Evolutionary conservation across 2,797 vertebrate genomes (phyloP).

Genomic region (Poeciliopsis paucimaculata): DNA sequence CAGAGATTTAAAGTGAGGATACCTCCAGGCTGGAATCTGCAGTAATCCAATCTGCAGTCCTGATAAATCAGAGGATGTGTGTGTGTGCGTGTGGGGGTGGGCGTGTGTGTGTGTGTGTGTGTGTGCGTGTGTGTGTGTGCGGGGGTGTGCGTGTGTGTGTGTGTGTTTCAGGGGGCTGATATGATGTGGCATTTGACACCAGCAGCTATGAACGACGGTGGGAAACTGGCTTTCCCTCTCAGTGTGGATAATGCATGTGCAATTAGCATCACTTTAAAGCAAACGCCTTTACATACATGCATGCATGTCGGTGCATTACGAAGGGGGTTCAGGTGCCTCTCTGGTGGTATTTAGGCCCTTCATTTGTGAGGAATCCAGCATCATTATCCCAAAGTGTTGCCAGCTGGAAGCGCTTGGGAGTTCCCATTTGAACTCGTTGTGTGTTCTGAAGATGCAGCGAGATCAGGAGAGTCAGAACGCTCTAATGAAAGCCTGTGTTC

Average conservation of each 20-base stretch:
- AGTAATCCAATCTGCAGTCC: constrained; percentile 64
- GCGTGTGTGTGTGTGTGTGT: neutral
- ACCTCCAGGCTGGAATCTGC: constrained; percentile 62
- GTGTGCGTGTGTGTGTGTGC: constrained; percentile 49
- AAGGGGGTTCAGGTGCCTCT: constrained; percentile 75
- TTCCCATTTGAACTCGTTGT: constrained; percentile 80
- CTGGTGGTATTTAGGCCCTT: constrained; percentile 78
- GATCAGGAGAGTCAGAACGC: constrained; percentile 45
- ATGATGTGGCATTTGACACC: constrained; percentile 56
- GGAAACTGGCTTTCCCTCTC: constrained; percentile 53
- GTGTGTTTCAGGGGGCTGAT: constrained; percentile 20
- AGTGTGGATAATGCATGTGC: constrained; percentile 26
- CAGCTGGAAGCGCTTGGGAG: constrained; percentile 81
- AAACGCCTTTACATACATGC: constrained; percentile 49
- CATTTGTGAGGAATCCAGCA: constrained; percentile 82
- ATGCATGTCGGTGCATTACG: constrained; percentile 60
- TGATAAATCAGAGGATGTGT: constrained; percentile 52
- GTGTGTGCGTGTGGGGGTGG: constrained; percentile 1
- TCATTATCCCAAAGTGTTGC: constrained; percentile 82
- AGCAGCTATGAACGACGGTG: constrained; percentile 45
- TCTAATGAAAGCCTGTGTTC: constrained; percentile 66
- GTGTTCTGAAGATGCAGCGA: constrained; percentile 75
- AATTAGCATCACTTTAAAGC: constrained; percentile 47
- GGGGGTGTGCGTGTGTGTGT: constrained; percentile 42
- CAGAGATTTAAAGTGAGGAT: constrained; percentile 59